Evolutionary conservation across 2,888 invertebrate genomes (phyloP).

Genomic region (Apamea sordens): DNA sequence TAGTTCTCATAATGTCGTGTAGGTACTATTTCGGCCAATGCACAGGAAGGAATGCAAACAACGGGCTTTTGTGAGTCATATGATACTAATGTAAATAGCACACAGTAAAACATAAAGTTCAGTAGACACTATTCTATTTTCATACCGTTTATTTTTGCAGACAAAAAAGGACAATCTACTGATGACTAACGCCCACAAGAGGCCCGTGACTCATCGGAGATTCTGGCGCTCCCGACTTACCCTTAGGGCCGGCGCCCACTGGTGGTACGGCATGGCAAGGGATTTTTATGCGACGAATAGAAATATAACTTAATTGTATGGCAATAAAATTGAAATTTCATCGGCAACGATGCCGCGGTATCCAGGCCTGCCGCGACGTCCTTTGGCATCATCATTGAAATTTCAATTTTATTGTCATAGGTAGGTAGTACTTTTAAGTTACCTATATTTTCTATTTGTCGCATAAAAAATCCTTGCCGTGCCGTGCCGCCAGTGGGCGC

Average conservation of each 20-base stretch:
- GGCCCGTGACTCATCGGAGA: slow-evolving; percentile 29
- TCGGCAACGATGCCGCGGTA: too few species aligned
- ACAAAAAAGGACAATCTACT: slow-evolving; percentile 27
- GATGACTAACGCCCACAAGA: slow-evolving; percentile 26
- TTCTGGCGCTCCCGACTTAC: neutral
- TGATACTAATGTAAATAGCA: slow-evolving; percentile 27
- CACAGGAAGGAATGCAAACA: neutral
- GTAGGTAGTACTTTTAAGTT: too few species aligned
- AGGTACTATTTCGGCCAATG: neutral
- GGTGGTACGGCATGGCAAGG: too few species aligned
- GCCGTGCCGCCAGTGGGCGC: too few species aligned
- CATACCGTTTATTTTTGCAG: slow-evolving; percentile 30
- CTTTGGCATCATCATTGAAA: too few species aligned
- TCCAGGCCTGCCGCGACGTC: too few species aligned
- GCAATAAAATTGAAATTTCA: too few species aligned
- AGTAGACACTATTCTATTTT: slow-evolving; percentile 20
- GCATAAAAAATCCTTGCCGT: too few species aligned
- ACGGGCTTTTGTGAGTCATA: slow-evolving; percentile 17
- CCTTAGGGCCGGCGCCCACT: neutral
- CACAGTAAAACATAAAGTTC: slow-evolving; percentile 10
- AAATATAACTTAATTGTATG: too few species aligned
- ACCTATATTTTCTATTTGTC: too few species aligned
- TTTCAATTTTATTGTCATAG: too few species aligned
- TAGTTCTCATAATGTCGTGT: neutral
- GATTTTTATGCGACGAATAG: too few species aligned